phyloP scores from a whole-genome alignment of 23 tunicate genomes.

The Oikopleura dioica region DNA sequence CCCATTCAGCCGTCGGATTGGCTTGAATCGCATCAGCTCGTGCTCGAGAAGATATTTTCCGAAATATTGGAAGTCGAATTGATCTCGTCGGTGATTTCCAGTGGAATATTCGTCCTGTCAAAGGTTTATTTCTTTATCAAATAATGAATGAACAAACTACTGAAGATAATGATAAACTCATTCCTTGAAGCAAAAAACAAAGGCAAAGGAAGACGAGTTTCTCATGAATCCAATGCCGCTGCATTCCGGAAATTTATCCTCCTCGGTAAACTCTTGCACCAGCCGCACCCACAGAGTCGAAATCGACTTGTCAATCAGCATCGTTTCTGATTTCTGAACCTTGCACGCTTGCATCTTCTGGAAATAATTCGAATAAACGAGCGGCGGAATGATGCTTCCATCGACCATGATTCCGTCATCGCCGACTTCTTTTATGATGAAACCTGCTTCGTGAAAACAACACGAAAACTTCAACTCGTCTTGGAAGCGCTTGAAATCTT shows the following conservation, averaged over 20 bases:
- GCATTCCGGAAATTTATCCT: background rate
- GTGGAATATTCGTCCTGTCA: too few species aligned
- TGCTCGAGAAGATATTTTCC: background rate
- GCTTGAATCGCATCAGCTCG: background rate
- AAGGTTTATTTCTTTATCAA: too few species aligned
- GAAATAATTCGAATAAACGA: background rate
- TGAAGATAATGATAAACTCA: too few species aligned
- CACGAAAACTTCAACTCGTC: background rate
- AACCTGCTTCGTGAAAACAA: background rate
- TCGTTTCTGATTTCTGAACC: background rate
- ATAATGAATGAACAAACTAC: too few species aligned
- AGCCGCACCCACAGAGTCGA: background rate
- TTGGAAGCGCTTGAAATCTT: background rate
- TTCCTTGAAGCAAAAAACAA: background rate
- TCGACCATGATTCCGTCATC: background rate
- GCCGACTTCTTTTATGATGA: background rate
- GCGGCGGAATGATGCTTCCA: background rate
- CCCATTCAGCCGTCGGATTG: background rate
- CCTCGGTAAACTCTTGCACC: background rate
- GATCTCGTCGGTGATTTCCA: background rate
- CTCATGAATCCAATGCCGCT: background rate
- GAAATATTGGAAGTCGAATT: background rate
- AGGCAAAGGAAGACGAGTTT: background rate
- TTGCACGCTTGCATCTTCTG: background rate
- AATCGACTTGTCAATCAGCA: background rate